Base-by-base conservation (phyloP, 2,797 vertebrate genomes). In the Ataeniobius toweri region DNA sequence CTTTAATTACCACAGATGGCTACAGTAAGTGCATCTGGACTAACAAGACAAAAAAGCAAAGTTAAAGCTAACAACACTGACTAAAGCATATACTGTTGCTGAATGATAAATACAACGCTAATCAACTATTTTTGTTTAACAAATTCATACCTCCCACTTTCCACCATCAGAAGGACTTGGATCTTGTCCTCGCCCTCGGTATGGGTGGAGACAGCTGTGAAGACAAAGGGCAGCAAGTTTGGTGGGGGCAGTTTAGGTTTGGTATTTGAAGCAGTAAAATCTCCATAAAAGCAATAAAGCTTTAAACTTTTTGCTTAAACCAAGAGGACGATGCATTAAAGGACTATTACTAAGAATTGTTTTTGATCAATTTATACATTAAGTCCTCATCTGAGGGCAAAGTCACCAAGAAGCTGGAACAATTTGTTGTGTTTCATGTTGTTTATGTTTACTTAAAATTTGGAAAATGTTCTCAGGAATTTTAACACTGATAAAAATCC, bases 111-210 rank as follows among this genome's bases (percentile, higher is more conserved):
- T 44, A n/a, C 22, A 31, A 3, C 20, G 69, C 86, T 83, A 88
- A 90, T 92, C 89, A 88, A 77, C 76, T 24, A 28, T 36, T 71
- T 83, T 71, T 83, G 61, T 71, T 31, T 16, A 24, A 12, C 12
- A 13, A 31, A 77, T 76, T 89, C 88, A 28, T 96, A 99, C 98
- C 98, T 98, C 93, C 97, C 95, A 88, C 97, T 97, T 90, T 98
- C 97, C 83, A 99, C 97, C 24, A 99, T 96, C 71, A 99, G 94
- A 83, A 99, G 92, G 75, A 97, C 94, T n/a, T 97, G 96, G 88
- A 96, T 91, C 93, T 95, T 98, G 84, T 98, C 97, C 58, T 97
- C 97, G 53, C 98, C 97, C 86, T 97, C 96, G 26, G 94, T 91
- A 58, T 97, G 81, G 24, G 90, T 96, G 77, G 96, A 98, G 88